Evolutionary conservation across 2,113 vertebrate species (phyloP), one percentile per base, ranked within the genome.

Genomic region (Pomatorhinus ruficollis): DNA sequence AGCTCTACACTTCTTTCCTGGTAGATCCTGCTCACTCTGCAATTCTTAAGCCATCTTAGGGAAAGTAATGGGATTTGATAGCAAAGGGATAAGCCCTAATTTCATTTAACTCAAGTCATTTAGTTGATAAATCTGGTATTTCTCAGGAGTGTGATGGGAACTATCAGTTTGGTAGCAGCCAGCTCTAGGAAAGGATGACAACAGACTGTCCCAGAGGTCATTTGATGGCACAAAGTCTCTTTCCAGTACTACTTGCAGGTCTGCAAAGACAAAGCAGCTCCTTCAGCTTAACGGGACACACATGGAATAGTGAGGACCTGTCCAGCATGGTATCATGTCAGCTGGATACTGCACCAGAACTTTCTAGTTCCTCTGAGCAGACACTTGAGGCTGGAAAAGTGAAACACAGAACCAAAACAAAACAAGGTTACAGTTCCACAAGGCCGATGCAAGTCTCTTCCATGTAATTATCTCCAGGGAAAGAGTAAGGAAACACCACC

Each of bases 1-100:
- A 78, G 80, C 76, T 71, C 81, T 64, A 10, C 2, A 1, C 42
- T 64, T 57, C 77, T 53, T 74, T 85, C 28, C 82, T 45, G 54
- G 45, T 21, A 80, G 94, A 45, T 87, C 84, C 78, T 44, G 39
- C 81, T 96, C 78, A 69, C 78, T 40, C 57, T 82, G 79, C 68
- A 54, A 39, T 59, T 93, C 91, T 85, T 95, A 96, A 96, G 89
- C 87, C 95, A 84, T 71, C 76, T 96, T 96, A 97, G 92, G 77
- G 81, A 47, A 95, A 93, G 84, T 96, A 94, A 96, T 91, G 87
- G 82, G 95, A 96, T 96, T 97, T 93, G 45, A 80, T 47, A 93
- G 85, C 81, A 91, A 90, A 95, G 82, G 84, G 90, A 97, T 96
- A 60, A 95, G 70, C 91, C 66, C 59, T 83, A 85, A 93, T 94